A percentile compares a stretch with the other conserved stretches of the same genome.
phyloP scores from a whole-genome alignment of 1,140 invertebrate species.

The Drosophila repletoides region DNA sequence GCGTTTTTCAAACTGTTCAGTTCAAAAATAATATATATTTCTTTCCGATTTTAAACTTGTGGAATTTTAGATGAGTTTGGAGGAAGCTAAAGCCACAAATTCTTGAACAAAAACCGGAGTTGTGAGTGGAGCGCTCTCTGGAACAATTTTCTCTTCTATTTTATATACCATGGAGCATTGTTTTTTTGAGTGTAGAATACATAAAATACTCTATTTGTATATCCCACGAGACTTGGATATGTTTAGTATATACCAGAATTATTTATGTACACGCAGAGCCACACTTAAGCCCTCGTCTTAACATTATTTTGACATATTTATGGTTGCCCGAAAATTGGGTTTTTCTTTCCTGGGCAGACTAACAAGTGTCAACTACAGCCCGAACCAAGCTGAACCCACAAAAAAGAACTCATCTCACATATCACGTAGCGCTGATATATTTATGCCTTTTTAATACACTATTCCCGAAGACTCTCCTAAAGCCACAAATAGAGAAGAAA shows the following conservation, averaged over 20 bases:
- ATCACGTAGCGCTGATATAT: conserved; percentile 63
- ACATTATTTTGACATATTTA: conserved; percentile 76
- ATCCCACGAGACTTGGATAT: conserved; percentile 57
- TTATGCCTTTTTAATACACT: conserved; percentile 79
- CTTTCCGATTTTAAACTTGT: no score
- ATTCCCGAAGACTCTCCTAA: conserved; percentile 36
- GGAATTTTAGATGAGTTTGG: no score
- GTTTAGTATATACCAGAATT: conserved; percentile 11
- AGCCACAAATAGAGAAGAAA: conserved; percentile 41
- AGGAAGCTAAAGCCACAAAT: no score
- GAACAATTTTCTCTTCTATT: conserved; percentile 2
- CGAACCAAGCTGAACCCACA: conserved; percentile 17
- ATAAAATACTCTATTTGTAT: no score
- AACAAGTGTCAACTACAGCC: conserved; percentile 60
- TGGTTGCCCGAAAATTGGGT: conserved; percentile 47
- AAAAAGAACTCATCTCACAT: conserved; percentile 53
- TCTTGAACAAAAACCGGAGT: no score
- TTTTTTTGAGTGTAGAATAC: no score
- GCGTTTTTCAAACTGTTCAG: no score
- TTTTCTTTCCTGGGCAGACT: conserved; percentile 16
- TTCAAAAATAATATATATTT: no score
- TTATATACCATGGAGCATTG: neutral
- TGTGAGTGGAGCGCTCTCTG: no score
- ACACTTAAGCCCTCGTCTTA: conserved; percentile 40
- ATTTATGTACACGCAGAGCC: conserved; percentile 29